Base-by-base conservation (phyloP, 2,797 vertebrate species). In the Malurus splendens region DNA sequence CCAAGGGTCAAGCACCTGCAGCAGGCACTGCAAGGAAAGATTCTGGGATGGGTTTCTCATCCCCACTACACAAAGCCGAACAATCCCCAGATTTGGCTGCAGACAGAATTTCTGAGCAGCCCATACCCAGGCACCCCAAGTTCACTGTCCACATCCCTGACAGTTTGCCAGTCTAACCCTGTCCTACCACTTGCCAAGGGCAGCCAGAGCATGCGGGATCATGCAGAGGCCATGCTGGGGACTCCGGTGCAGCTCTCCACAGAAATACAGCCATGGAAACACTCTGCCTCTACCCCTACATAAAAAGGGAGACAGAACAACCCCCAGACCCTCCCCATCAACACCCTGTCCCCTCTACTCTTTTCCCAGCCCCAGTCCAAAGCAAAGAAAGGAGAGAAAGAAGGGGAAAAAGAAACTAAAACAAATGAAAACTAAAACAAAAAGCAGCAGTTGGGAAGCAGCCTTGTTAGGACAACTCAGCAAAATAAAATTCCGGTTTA, bases 401-500 rank as follows among this genome's bases (percentile, higher is more conserved):
- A 65, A 82, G 25, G 17, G 28, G 27, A 72, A 19, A 78, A 94
- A 45, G 23, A 90, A 80, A 66, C 5, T 5, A 51, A 74, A 50
- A 66, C 52, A 89, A 95, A 94, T 84, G 14, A 52, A 84, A 93
- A 85, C 24, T 4, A 61, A 83, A 90, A 23, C 73, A 84, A 91
- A 79, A 96, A 97, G 92, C 90, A 96, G 36, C 89, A 91, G 90
- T 61, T 96, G 90, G 38, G 86, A 97, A 90, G 93, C 95, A 95
- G 95, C 94, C 87, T 94, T 94, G 95, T 97, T 97, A 97, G 96
- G 97, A 97, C 96, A 98, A 97, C 96, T 97, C 97, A 93, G 97
- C 98, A 99, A 99, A 99, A 99, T 98, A 99, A 99, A 99, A 98
- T 98, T 98, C 97, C 97, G 96, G 90, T 92, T 89, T 89, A 98